phyloP scores from a whole-genome alignment of 1,140 invertebrate genomes.

The Idris sp. region DNA sequence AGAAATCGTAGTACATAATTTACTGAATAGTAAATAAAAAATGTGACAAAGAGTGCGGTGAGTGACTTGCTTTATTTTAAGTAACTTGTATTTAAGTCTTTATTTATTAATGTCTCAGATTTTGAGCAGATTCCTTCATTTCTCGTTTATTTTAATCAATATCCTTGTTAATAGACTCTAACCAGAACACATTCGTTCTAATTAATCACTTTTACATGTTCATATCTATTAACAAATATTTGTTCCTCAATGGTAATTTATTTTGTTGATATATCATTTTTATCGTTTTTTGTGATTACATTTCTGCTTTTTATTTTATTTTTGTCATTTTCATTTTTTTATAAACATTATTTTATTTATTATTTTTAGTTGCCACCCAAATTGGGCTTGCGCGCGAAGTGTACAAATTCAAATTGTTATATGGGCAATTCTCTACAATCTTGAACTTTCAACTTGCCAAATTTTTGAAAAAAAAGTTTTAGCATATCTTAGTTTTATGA shows the following conservation, averaged over 20 bases:
- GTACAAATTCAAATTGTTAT: slow-evolving; percentile 64
- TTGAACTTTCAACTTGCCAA: too few species aligned
- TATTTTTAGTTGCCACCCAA: slow-evolving; percentile 41
- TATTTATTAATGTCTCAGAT: slow-evolving; percentile 72
- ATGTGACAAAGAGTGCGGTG: slow-evolving; percentile 61
- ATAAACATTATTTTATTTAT: slow-evolving; percentile 64
- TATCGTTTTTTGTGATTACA: slow-evolving; percentile 56
- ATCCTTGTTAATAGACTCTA: slow-evolving; percentile 60
- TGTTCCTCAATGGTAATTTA: slow-evolving; percentile 22
- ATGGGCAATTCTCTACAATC: too few species aligned
- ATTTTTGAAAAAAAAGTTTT: too few species aligned
- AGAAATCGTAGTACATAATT: slow-evolving; percentile 49
- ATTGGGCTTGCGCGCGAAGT: slow-evolving; percentile 65
- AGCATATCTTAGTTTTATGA: too few species aligned
- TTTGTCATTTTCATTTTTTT: slow-evolving; percentile 51
- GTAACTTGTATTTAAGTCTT: slow-evolving; percentile 73
- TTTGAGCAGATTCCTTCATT: slow-evolving; percentile 68
- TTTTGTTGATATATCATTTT: slow-evolving; percentile 33
- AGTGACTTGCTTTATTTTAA: slow-evolving; percentile 63
- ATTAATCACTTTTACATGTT: slow-evolving; percentile 61
- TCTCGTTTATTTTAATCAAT: slow-evolving; percentile 65
- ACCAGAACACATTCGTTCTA: slow-evolving; percentile 60
- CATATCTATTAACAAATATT: slow-evolving; percentile 46
- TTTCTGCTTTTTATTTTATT: slow-evolving; percentile 46
- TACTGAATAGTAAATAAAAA: slow-evolving; percentile 60